Evolutionary conservation across 2,888 invertebrate species (phyloP), one percentile per base, ranked within the genome.

Genomic region (Caradrina clavipalpis): DNA sequence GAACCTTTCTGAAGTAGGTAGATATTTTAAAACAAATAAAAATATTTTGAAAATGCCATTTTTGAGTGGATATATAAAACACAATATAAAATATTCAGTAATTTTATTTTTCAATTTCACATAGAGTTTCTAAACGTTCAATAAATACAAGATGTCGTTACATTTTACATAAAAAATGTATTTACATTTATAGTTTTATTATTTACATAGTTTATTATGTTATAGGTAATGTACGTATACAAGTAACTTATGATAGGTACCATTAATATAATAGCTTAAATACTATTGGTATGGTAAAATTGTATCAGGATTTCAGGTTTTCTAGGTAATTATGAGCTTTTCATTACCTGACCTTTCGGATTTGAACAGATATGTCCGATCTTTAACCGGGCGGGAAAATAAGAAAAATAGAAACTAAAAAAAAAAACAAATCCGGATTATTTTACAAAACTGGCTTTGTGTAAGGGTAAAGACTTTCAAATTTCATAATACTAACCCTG

Each of bases 31-130:
- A 17, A 45, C 45, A 45, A 45, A 45, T 17, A 45, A 45, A 45
- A 45, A 13, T 39, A 39, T 17, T 45, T 53, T 21, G 2, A 22
- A 15, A 21, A 15, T 2, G 11, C 6, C 19, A 49, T 64, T 22
- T n/a, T 0, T 35, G n/a, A 35, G 17, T 42, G 2, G 15, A 2
- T 42, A 42, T 42, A 8, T 17, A 45, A 45, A 45, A 45, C 57
- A 69, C 60, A 57, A 70, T 47, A 31, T 74, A 71, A 80, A 81
- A 78, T 82, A 62, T 66, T 61, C 31, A 81, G 71, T 73, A 68
- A 70, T 66, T 69, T 80, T 72, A 78, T 75, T 81, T 78, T 70
- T 19, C 66, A 74, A 81, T 79, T 82, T 74, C 80, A 83, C 83
- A 82, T 74, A 73, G 56, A 82, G 50, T 57, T 69, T 67, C 83